phyloP scores from a whole-genome alignment of 2,797 vertebrate genomes.

The Pseudotriccus pelzelni region DNA sequence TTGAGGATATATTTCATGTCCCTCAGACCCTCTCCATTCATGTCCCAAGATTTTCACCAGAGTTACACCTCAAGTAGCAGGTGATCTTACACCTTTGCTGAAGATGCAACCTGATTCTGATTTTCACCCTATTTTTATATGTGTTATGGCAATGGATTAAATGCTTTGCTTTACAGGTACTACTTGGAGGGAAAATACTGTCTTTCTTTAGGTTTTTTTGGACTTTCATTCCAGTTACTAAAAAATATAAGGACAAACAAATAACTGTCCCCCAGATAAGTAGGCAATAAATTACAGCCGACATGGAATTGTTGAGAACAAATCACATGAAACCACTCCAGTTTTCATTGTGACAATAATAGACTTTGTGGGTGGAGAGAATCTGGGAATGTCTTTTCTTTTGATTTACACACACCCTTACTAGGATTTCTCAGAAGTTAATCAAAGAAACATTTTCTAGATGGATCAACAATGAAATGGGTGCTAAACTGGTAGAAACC shows the following conservation, averaged over 20 bases:
- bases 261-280: background rate
- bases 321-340: background rate
- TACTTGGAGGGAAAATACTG: background rate
- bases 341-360: background rate
- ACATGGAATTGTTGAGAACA: background rate
- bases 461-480: background rate
- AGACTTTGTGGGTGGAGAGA: background rate
- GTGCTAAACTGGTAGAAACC: background rate
- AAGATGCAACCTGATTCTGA: background rate
- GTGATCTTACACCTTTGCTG: background rate
- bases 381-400: background rate
- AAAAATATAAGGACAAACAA: background rate
- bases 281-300: background rate
- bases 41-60: background rate
- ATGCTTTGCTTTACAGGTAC: background rate
- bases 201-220: background rate
- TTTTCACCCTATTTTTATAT: background rate
- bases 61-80: background rate
- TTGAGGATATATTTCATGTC: background rate
- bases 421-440: background rate
- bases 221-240: background rate
- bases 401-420: background rate
- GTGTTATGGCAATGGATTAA: background rate
- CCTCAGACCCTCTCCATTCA: background rate
- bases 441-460: background rate